Evolutionary conservation across 2,113 vertebrate genomes (phyloP), one percentile per base, ranked within the genome.

Genomic region (Callospermophilus lateralis): DNA sequence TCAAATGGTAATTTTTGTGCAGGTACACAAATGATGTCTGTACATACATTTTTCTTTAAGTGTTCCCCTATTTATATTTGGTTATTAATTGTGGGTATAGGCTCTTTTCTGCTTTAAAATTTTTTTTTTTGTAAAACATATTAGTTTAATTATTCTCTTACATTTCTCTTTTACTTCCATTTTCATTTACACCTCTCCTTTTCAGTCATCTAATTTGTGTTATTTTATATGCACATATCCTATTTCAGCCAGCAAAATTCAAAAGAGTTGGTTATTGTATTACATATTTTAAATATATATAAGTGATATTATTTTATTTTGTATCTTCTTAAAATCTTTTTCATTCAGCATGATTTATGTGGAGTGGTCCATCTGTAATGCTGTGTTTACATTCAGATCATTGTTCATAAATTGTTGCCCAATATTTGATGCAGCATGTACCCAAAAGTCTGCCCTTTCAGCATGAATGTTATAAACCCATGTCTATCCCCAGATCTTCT

Each of bases 341-440:
- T 39, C 22, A 19, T 19, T 89, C 15, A 63, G 51, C 8, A 63
- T 30, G 22, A 13, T 63, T 20, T 73, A 17, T 39, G 4, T n/a
- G 45, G 32, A 51, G 22, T 4, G 6, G 28, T 39, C 11, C 9
- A 8, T 51, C 11, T 34, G 8, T 61, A 12, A 20, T 12, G 16
- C 3, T 5, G 0, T 11, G 24, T 8, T 12, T n/a, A 11, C 15
- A 45, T 83, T 37, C 30, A 51, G 28, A 28, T 22, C 1, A 11
- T 28, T 8, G 5, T 58, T 67, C 20, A 20, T 22, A 51, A 80
- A 45, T 45, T 61, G 48, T 28, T 39, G 4, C 4, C 4, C 78
- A 51, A 8, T 20, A 16, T 1, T 70, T 28, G 34, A 28, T 2
- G 4, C 0, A 12, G 8, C 7, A 12, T 7, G 8, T 22, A 58